A percentile compares a stretch with the other conserved stretches of the same genome.
phyloP scores from a whole-genome alignment of 2,113 vertebrate species.

The Tiliqua scincoides region DNA sequence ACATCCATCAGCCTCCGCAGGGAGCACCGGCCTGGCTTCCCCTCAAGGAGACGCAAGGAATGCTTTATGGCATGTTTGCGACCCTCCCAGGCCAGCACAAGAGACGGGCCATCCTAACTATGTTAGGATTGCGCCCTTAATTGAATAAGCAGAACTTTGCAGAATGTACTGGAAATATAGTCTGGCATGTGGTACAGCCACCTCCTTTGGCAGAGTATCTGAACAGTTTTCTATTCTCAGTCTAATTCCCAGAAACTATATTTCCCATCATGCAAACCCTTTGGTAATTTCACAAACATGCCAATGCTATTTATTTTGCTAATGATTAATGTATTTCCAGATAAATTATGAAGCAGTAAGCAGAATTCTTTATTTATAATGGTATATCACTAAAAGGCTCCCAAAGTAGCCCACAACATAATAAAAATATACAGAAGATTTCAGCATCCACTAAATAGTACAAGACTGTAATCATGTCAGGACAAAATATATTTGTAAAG shows the following conservation, averaged over 20 bases:
- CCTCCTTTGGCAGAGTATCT: constrained; percentile 20
- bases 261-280: constrained; percentile 10
- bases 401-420: not conserved
- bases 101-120: no score
- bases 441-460: constrained; percentile 18
- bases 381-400: not conserved
- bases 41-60: no score
- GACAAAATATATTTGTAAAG: constrained; percentile 19
- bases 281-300: constrained; percentile 4
- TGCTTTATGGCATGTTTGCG: no score
- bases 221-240: constrained; percentile 33
- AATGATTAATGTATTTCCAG: constrained; percentile 30
- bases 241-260: constrained; percentile 39
- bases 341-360: not conserved
- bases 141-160: constrained; percentile 11
- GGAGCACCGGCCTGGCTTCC: no score
- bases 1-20: no score
- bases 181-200: constrained; percentile 32
- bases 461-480: constrained; percentile 1
- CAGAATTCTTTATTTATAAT: not conserved
- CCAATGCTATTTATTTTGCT: constrained; percentile 17
- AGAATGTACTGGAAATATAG: constrained; percentile 47
- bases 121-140: no score
- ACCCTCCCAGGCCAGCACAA: no score
- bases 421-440: not conserved